A percentile compares a stretch with the other conserved stretches of the same genome.
Evolutionary conservation across 2,797 vertebrate genomes (phyloP).

Genomic region (Aulostomus chinensis): DNA sequence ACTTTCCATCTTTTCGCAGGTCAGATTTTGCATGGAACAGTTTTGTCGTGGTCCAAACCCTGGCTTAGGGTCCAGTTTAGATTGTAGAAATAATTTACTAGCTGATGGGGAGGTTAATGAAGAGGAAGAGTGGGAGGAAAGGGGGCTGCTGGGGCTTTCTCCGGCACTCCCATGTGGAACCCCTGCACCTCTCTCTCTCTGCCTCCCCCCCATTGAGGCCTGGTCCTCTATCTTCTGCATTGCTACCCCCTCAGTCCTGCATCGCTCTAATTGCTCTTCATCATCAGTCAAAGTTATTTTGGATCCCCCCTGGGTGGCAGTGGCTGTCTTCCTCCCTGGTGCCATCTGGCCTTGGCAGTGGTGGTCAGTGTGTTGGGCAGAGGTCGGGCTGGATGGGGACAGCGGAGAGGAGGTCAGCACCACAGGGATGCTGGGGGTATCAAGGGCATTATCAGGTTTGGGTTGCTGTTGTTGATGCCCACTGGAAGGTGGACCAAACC

Average conservation of each 20-base stretch:
- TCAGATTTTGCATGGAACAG: conserved; percentile 15
- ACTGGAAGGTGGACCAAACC: conserved; percentile 58
- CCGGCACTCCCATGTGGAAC: conserved; percentile 67
- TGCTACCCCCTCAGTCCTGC: conserved; percentile 18
- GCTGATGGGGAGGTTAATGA: conserved; percentile 57
- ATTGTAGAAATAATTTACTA: conserved; percentile 36
- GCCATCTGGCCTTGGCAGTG: conserved; percentile 58
- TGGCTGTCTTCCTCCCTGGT: conserved; percentile 16
- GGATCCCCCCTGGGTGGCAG: conserved; percentile 22
- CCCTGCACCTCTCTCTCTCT: conserved; percentile 69
- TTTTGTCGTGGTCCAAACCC: conserved; percentile 26
- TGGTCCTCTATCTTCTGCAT: conserved; percentile 63
- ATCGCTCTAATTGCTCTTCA: conserved; percentile 41
- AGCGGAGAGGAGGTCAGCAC: conserved; percentile 40
- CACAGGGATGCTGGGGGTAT: conserved; percentile 42
- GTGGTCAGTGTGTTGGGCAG: conserved; percentile 48
- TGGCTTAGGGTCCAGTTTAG: conserved; percentile 20
- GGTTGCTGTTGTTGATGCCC: conserved; percentile 65
- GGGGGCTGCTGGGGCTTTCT: conserved; percentile 73
- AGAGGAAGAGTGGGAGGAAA: conserved; percentile 64
- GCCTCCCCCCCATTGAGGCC: conserved; percentile 49
- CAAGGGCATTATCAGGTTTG: conserved; percentile 54
- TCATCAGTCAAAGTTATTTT: conserved; percentile 53
- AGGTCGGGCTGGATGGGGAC: conserved; percentile 34
- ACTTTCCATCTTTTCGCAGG: background rate